phyloP scores from a whole-genome alignment of 2,113 vertebrate genomes.

The Halichoerus grypus region DNA sequence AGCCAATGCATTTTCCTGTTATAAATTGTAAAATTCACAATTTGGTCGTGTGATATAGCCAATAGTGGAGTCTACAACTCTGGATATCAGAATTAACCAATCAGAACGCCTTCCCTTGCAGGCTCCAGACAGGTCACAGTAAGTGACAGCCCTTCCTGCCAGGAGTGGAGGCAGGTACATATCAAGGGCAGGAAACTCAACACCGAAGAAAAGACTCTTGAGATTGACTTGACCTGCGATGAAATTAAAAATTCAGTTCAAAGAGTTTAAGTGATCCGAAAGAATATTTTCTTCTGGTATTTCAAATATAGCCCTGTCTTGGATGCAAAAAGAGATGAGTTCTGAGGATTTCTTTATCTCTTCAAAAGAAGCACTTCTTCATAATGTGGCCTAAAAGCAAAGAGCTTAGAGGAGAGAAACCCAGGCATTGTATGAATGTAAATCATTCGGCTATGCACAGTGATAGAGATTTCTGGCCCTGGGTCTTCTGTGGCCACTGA shows the following conservation, averaged over 20 bases:
- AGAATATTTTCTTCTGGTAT: background rate
- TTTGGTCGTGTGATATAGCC: background rate
- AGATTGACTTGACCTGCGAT: background rate
- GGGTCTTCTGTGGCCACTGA: background rate
- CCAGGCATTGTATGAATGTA: background rate
- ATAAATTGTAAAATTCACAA: background rate
- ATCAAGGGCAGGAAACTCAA: constrained; percentile 9
- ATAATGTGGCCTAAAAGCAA: background rate
- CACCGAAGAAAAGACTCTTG: background rate
- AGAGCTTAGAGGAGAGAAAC: background rate
- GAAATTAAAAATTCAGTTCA: constrained; percentile 49
- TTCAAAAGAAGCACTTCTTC: background rate
- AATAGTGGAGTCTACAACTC: background rate
- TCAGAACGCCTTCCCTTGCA: background rate
- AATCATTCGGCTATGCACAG: background rate
- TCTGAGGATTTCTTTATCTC: constrained; percentile 2
- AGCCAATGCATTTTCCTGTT: background rate
- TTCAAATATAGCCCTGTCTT: constrained; percentile 25
- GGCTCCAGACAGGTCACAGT: background rate
- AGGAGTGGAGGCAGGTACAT: background rate
- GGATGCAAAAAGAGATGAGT: background rate
- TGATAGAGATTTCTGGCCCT: background rate
- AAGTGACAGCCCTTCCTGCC: background rate
- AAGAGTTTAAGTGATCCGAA: background rate
- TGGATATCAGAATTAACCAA: background rate